phyloP scores from a whole-genome alignment of 2,113 vertebrate species.

The Sisor rabdophorus region DNA sequence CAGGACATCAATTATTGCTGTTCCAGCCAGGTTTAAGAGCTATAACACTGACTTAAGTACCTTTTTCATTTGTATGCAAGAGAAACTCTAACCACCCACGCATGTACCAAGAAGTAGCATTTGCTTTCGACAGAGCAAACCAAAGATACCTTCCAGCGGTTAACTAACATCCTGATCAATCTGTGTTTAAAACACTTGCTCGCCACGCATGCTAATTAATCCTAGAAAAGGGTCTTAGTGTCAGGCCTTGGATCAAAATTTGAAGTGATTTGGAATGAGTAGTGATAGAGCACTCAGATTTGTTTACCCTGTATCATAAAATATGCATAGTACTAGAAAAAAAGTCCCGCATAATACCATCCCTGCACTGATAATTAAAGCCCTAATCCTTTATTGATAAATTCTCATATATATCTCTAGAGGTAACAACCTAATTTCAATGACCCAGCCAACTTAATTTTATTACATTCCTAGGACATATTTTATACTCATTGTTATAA shows the following conservation, averaged over 20 bases:
- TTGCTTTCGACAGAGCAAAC: slow-evolving; percentile 5
- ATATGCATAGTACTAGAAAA: not conserved
- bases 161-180: not conserved
- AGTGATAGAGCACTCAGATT: not conserved
- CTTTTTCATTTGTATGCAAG: slow-evolving; percentile 21
- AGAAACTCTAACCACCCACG: not conserved
- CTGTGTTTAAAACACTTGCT: not conserved
- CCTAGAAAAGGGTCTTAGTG: not conserved
- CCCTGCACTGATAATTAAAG: not conserved
- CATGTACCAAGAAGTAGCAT: not conserved
- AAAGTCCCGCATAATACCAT: not conserved
- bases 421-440: not conserved
- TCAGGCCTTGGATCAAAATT: not conserved
- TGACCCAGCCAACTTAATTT: not conserved
- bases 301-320: not conserved
- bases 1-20: not conserved
- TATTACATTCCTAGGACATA: not conserved
- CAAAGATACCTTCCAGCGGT: slow-evolving; percentile 3
- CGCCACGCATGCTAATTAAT: not conserved
- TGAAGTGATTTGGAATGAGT: not conserved
- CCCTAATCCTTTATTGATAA: not conserved
- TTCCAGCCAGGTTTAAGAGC: slow-evolving; percentile 19
- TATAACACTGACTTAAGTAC: slow-evolving; percentile 2
- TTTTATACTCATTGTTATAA: not conserved
- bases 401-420: not conserved